Base-by-base conservation (phyloP, 2,888 invertebrate species). In the Phyllotreta striolata region DNA sequence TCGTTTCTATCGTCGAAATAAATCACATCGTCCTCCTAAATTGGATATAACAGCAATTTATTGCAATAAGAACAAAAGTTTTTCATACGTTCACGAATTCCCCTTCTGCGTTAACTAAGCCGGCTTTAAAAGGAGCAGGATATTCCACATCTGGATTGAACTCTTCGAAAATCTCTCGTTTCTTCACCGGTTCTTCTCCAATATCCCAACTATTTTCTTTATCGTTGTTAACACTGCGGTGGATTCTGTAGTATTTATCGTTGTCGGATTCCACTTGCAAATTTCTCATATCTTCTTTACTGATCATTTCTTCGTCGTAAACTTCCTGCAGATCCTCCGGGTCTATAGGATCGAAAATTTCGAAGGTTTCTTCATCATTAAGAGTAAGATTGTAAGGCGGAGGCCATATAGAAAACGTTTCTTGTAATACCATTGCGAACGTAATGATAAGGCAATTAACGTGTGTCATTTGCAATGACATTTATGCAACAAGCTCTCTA, bases 321-420 rank as follows among this genome's bases (percentile, higher is more conserved):
- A 77, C 79, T 24, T 82, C 79, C 63, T 80, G 74, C 38, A 80
- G 75, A 43, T 80, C 80, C 46, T 79, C 79, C 43, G 74, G 74
- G 13, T 80, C 78, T 10, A 80, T 70, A 38, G 73, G 62, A 55
- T 81, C 81, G 8, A 76, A 75, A 57, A 81, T 80, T 41, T 76
- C 73, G 66, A 82, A 82, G 39, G 74, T 77, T 73, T 80, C 81
- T 35, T 76, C 74, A 6, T 79, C 72, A n/a, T 75, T 72, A 49
- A 82, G 72, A 44, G 79, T 71, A 14, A 82, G 74, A 62, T 78
- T 74, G 63, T 79, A 80, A 12, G 78, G 71, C 6, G 80, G 80
- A n/a, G 79, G 81, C 81, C 81, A 82, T 63, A 80, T 70, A 35
- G 66, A 63, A 43, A 37, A 54, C 49, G 54, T 55, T 34, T 34